These are phyloP conservation scores for Sturnus vulgaris DNA, from an alignment of 2,113 vertebrate species.

Conservation along the genomic window DNA sequence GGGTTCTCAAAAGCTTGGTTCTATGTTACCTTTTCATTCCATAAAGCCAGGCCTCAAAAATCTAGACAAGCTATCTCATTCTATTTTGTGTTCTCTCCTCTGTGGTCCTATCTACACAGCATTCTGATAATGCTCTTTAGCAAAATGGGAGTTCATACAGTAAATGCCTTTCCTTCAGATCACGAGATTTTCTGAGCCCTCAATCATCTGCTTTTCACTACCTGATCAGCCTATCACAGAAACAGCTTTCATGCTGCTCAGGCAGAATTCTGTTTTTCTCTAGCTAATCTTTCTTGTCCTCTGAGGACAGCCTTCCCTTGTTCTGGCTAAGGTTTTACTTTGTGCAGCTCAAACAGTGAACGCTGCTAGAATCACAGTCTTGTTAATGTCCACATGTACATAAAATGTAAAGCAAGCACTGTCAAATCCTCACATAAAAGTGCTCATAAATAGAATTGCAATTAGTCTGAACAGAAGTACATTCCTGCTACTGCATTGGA, in stretches of 20 bases:
- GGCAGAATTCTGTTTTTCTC: not conserved
- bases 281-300: not conserved
- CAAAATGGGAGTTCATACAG: not conserved
- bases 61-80: not conserved
- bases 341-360: not conserved
- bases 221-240: not conserved
- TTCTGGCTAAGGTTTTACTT: not conserved
- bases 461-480: not conserved
- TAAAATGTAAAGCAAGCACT: not conserved
- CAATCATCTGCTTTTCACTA: slow-evolving; percentile 16
- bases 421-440: not conserved
- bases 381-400: not conserved
- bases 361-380: not conserved
- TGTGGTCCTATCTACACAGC: not conserved
- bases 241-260: not conserved
- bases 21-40: not conserved
- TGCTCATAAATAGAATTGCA: not conserved
- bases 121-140: not conserved
- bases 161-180: slow-evolving; percentile 14
- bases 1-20: not conserved
- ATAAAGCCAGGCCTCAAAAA: not conserved
- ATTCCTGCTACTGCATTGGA: not conserved
- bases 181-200: not conserved
- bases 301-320: not conserved
- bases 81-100: not conserved